These are phyloP conservation scores for Nasonia oneida DNA, from an alignment of 2,888 invertebrate species.

Conservation along the genomic window DNA sequence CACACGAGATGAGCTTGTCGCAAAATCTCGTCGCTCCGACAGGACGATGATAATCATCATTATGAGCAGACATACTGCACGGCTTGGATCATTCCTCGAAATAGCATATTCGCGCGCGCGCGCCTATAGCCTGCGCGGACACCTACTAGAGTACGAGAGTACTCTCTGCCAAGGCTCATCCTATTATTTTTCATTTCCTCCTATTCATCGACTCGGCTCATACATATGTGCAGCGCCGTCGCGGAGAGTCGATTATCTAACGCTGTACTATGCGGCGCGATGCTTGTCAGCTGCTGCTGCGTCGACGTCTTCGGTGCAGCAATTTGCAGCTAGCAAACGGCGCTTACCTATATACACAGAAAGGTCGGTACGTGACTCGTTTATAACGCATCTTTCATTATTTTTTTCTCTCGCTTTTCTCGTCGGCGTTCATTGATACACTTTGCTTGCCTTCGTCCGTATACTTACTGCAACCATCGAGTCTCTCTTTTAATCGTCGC, in stretches of 20 bases:
- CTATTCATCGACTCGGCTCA: constrained; percentile 4
- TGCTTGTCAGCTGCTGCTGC: neutral
- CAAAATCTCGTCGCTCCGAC: neutral
- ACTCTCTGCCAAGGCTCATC: constrained; percentile 43
- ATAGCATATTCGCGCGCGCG: constrained; percentile 40
- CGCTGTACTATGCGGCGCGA: neutral
- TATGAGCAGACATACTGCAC: constrained; percentile 28
- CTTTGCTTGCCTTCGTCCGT: neutral
- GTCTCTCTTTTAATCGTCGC: neutral
- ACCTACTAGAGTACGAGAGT: constrained; percentile 10
- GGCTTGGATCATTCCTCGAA: constrained; percentile 53
- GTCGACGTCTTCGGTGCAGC: neutral
- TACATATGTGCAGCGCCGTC: neutral
- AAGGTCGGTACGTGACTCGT: constrained; percentile 45
- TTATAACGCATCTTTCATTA: neutral
- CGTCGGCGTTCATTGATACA: neutral
- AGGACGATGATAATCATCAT: neutral
- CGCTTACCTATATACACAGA: constrained; percentile 25
- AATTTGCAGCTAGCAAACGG: constrained; percentile 30
- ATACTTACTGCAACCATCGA: neutral
- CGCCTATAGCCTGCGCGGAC: neutral
- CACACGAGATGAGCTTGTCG: neutral
- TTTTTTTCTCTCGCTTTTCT: neutral
- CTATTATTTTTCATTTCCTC: constrained; percentile 57
- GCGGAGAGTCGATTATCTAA: constrained; percentile 46